Base-by-base conservation (phyloP, 2,888 invertebrate species). In the Copidosoma aretas region DNA sequence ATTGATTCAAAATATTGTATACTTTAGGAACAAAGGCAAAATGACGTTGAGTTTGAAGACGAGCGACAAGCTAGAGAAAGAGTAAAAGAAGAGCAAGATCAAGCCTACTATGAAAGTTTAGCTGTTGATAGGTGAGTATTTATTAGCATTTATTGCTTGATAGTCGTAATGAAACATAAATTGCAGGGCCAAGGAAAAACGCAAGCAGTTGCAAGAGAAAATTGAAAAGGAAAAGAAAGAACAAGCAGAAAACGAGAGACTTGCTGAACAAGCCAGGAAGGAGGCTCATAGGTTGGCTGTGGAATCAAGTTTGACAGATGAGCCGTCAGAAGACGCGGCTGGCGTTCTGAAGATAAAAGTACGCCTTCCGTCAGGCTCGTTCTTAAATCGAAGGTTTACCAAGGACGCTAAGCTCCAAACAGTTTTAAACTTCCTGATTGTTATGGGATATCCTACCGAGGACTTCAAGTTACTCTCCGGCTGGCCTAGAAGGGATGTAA, bases 401-500 rank as follows among this genome's bases (percentile, higher is more conserved):
- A 85, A 86, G 17, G 84, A 85, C 66, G 86, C 89, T 58, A 84
- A 87, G 57, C 82, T 92, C 59, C 87, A 91, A 89, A 90, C 90
- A 74, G 86, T 97, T 79, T 86, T 97, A 75, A 93, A 96, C 85
- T 97, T 90, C 86, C 89, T 97, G 74, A 91, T 93, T 67, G 93
- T 95, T 57, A 89, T 94, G 86, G 97, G 97, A 69, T 97, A 91
- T 85, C 92, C 94, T 73, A 88, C 90, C 76, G 91, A 92, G 77
- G 93, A 93, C 81, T 97, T 91, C 84, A 97, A 97, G 88, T 91
- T 97, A 71, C 91, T 97, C 78, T 91, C 93, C 77, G 93, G 95
- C 84, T 97, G 93, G 93, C 97, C 97, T 82, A 90, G 96, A 81
- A 91, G 93, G 89, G 97, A 97, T 89, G 94, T 97, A 87, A 93